Percentiles rank a stretch among this genome's conserved stretches.
Evolutionary conservation across 2,113 vertebrate genomes (phyloP).

Genomic region (Apistogramma diplotaenia): DNA sequence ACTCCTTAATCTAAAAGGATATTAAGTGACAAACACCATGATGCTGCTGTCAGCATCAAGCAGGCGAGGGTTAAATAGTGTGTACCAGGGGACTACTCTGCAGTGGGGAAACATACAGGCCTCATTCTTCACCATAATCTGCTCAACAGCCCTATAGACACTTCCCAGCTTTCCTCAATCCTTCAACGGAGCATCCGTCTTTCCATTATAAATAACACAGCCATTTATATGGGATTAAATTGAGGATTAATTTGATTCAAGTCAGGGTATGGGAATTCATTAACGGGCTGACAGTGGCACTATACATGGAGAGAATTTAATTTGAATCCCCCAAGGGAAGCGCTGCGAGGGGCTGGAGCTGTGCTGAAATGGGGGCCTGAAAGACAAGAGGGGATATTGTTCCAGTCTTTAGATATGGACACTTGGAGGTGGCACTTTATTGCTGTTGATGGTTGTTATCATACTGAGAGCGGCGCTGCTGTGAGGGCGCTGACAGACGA

Average conservation of each 20-base stretch:
- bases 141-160: conserved; percentile 67
- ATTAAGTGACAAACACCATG: conserved; percentile 82
- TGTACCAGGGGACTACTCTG: conserved; percentile 79
- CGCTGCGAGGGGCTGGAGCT: conserved; percentile 31
- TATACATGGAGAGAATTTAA: conserved; percentile 75
- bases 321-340: conserved; percentile 69
- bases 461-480: conserved; percentile 30
- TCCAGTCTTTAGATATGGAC: conserved; percentile 41
- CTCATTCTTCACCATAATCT: conserved; percentile 75
- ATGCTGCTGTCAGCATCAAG: conserved; percentile 81
- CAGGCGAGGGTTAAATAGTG: conserved; percentile 84
- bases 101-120: conserved; percentile 53
- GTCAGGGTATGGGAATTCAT: conserved; percentile 78
- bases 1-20: conserved; percentile 85
- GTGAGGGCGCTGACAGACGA: background rate
- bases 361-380: conserved; percentile 52
- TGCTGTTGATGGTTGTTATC: conserved; percentile 62
- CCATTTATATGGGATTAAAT: conserved; percentile 80
- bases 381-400: conserved; percentile 58
- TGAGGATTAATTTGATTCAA: conserved; percentile 78
- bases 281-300: conserved; percentile 63
- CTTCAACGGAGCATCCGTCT: conserved; percentile 68
- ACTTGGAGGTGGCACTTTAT: conserved; percentile 55
- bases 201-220: conserved; percentile 68
- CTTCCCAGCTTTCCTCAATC: conserved; percentile 67